These are phyloP conservation scores for Galemys pyrenaicus DNA, from an alignment of 2,113 vertebrate species.

Conservation along the genomic window DNA sequence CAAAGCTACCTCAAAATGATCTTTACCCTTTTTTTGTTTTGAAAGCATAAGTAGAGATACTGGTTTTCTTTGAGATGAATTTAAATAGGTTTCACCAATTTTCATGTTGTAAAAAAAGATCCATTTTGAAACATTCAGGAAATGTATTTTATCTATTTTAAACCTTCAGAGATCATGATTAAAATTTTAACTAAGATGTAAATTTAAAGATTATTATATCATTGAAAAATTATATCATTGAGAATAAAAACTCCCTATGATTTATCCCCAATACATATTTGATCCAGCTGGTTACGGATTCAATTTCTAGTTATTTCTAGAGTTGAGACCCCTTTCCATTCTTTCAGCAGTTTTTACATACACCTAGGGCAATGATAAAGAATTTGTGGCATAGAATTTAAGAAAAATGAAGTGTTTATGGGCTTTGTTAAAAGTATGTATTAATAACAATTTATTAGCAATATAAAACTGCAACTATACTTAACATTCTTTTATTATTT, in stretches of 20 bases:
- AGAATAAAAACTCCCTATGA: background rate
- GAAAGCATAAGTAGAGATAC: background rate
- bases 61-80: constrained; percentile 35
- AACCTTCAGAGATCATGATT: background rate
- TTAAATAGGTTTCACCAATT: background rate
- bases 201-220: background rate
- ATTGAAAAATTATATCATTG: background rate
- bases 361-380: background rate
- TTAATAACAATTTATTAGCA: background rate
- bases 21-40: background rate
- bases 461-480: background rate
- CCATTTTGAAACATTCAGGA: constrained; percentile 32
- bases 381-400: background rate
- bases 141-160: constrained; percentile 3
- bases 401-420: constrained; percentile 17
- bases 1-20: background rate
- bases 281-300: background rate
- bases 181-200: background rate
- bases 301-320: background rate
- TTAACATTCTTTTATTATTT: constrained; percentile 1
- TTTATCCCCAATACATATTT: background rate
- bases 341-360: background rate
- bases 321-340: background rate
- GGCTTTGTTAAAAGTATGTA: background rate
- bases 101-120: background rate